Percentiles rank a stretch among this genome's conserved stretches.
Evolutionary conservation across 1,140 invertebrate genomes (phyloP).

Genomic region (Leptinotarsa undecemlineata): DNA sequence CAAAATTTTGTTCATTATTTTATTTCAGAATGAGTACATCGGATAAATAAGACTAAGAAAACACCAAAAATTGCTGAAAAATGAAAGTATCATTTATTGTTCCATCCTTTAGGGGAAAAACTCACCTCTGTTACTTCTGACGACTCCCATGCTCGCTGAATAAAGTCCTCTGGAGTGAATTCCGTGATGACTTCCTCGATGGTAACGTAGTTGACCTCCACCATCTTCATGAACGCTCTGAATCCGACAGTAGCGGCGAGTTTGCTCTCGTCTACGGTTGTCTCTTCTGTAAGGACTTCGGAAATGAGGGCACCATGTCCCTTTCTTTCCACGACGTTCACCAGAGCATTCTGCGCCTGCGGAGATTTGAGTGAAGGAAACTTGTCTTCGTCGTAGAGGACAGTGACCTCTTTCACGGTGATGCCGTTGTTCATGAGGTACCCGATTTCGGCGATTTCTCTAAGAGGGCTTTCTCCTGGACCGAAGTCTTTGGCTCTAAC

Average conservation of each 20-base stretch:
- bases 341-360: conserved; percentile 78
- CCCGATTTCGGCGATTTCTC: conserved; percentile 80
- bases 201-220: conserved; percentile 75
- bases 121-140: conserved; percentile 67
- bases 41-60: no score
- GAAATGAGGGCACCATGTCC: conserved; percentile 78
- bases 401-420: conserved; percentile 74
- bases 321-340: conserved; percentile 79
- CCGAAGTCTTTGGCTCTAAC: conserved; percentile 79
- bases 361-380: conserved; percentile 77
- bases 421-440: conserved; percentile 75
- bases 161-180: conserved; percentile 80
- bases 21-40: no score
- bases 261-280: conserved; percentile 71
- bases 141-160: conserved; percentile 74
- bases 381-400: conserved; percentile 74
- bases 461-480: conserved; percentile 72
- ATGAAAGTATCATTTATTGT: no score
- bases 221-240: conserved; percentile 81
- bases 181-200: conserved; percentile 83
- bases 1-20: no score
- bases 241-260: conserved; percentile 79
- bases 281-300: conserved; percentile 78
- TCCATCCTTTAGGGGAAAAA: no score
- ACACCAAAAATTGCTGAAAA: no score